Base-by-base conservation (phyloP, 2,113 vertebrate genomes). In the Scalopus aquaticus region DNA sequence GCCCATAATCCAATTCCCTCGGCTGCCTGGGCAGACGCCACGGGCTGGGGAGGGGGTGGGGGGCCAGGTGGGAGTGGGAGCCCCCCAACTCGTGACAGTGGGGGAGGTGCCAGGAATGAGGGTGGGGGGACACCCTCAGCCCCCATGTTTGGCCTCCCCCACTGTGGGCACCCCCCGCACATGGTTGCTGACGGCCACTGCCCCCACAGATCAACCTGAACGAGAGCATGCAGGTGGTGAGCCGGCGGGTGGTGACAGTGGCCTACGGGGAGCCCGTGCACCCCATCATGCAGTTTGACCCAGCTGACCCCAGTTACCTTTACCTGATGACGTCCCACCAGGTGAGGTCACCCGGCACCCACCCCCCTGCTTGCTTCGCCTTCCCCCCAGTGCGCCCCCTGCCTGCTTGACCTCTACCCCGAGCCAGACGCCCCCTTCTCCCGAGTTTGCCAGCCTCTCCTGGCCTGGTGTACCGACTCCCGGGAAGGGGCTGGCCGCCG, bases 251-350 rank as follows among this genome's bases (percentile, higher is more conserved):
- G 9, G 97, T 99, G 96, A 98, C 98, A 0, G 98, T 99, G 87
- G 99, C 99, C 32, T 98, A 98, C 0, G 98, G 98, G 6, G 99
- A 99, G 87, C 97, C 99, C 0, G 99, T 99, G 83, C 99, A 99
- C 96, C 99, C 98, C 70, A 95, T 99, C 97, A 99, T 99, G 99
- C 99, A 99, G 88, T 99, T 99, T 32, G 99, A 99, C 97, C 99
- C 99, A 42, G 98, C 97, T 0, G 99, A 99, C 97, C 97, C 98
- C 28, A 98, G 98, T 93, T 99, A 98, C 97, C 98, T 99, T 70
- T 99, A 99, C 72, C 96, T 99, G 96, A 99, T 99, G 99, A 99
- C 99, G 0, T 99, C 99, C 79, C 98, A 99, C 94, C 99, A 99
- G 98, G 99, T 99, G 97, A 98, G 99, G 93, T 65, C 9, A 0